These are phyloP conservation scores for Furcula furcula DNA, from an alignment of 2,888 invertebrate species.

Conservation along the genomic window DNA sequence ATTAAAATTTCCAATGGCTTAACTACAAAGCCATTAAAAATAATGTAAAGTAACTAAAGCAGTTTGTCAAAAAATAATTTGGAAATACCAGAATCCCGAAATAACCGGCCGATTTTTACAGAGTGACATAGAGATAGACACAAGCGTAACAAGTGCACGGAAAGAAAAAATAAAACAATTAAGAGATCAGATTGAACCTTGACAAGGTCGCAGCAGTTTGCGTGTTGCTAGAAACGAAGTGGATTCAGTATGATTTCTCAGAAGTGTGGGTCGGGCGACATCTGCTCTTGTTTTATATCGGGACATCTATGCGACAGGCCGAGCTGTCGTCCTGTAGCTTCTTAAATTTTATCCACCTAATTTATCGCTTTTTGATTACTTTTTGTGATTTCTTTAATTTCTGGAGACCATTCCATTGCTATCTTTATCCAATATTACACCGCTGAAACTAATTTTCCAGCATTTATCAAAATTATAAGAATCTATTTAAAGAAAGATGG, in stretches of 20 bases:
- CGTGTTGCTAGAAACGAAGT: conserved; percentile 50
- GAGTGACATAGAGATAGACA: conserved; percentile 4
- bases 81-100: no score
- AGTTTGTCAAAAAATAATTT: no score
- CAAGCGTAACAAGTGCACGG: conserved; percentile 10
- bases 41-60: no score
- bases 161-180: conserved; percentile 38
- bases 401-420: background rate
- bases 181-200: conserved; percentile 38
- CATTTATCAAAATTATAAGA: conserved; percentile 4
- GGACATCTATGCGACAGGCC: conserved; percentile 55
- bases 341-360: conserved; percentile 21
- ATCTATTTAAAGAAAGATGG: conserved; percentile 10
- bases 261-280: conserved; percentile 49
- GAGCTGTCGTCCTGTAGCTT: conserved; percentile 32
- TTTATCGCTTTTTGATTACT: conserved; percentile 26
- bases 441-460: conserved; percentile 4
- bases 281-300: conserved; percentile 68
- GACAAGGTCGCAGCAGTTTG: conserved; percentile 55
- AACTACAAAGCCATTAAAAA: no score
- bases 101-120: conserved; percentile 3
- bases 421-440: background rate
- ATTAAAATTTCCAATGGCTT: no score
- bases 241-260: conserved; percentile 43
- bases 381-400: conserved; percentile 1